These are phyloP conservation scores for Nestor notabilis DNA, from an alignment of 2,113 vertebrate genomes.

Conservation along the genomic window DNA sequence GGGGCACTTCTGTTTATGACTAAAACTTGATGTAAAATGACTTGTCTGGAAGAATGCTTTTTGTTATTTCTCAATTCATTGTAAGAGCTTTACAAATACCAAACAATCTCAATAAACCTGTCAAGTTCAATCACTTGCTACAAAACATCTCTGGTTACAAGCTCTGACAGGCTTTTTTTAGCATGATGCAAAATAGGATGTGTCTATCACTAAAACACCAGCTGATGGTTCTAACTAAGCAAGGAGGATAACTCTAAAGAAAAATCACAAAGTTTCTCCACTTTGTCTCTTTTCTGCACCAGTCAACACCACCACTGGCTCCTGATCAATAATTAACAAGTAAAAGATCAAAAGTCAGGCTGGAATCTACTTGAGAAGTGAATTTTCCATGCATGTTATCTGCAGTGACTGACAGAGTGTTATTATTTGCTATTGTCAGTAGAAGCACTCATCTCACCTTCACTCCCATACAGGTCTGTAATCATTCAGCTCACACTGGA, in stretches of 20 bases:
- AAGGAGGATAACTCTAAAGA: background rate
- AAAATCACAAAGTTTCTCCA: background rate
- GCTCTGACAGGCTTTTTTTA: background rate
- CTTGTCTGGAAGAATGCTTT: constrained; percentile 38
- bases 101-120: constrained; percentile 52
- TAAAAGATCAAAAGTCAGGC: background rate
- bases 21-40: constrained; percentile 49
- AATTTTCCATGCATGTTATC: background rate
- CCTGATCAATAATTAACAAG: background rate
- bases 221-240: background rate
- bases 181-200: background rate
- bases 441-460: background rate
- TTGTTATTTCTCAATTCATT: constrained; percentile 22
- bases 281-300: background rate
- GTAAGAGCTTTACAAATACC: constrained; percentile 39
- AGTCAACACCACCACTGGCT: background rate
- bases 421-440: background rate
- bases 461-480: background rate
- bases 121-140: background rate
- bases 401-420: background rate
- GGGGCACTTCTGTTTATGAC: background rate
- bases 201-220: background rate
- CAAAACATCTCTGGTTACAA: background rate
- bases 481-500: background rate
- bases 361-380: background rate